Evolutionary conservation across 2,797 vertebrate genomes (phyloP).

Genomic region (Chrysocyon brachyurus): DNA sequence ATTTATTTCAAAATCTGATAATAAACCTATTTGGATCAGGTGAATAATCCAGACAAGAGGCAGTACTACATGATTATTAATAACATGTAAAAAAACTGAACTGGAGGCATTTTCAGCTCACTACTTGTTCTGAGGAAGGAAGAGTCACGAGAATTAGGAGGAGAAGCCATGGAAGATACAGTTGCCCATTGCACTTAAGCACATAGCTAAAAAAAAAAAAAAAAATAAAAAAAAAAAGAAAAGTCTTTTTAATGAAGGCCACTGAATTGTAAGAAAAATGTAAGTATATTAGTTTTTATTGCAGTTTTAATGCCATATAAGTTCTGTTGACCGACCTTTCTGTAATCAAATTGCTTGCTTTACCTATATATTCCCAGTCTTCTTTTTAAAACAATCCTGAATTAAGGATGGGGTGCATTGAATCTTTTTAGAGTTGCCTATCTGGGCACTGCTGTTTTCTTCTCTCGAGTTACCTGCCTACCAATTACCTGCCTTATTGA

Average conservation of each 20-base stretch:
- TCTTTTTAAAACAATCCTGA: background rate
- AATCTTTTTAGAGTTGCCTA: background rate
- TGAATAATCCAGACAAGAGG: background rate
- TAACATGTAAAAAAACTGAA: background rate
- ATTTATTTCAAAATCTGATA: constrained; percentile 45
- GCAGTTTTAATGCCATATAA: background rate
- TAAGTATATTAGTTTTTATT: background rate
- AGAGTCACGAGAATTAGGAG: background rate
- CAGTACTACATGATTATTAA: background rate
- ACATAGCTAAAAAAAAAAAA: background rate
- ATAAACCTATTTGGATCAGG: background rate
- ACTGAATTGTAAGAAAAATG: background rate
- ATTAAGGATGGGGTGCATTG: background rate
- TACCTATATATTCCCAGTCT: background rate
- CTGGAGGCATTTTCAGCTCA: background rate
- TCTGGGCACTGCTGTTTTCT: accelerated
- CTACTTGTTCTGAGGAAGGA: background rate
- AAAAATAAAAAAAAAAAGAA: too few species aligned
- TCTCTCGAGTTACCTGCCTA: background rate
- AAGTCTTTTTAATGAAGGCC: background rate
- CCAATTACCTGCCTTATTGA: background rate
- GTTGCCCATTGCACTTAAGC: background rate
- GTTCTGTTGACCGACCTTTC: background rate
- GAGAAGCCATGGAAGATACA: background rate
- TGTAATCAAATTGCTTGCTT: background rate